Conservation (phyloP, 2,888 invertebrate genomes). For the Lamellibrachia columna region DNA sequence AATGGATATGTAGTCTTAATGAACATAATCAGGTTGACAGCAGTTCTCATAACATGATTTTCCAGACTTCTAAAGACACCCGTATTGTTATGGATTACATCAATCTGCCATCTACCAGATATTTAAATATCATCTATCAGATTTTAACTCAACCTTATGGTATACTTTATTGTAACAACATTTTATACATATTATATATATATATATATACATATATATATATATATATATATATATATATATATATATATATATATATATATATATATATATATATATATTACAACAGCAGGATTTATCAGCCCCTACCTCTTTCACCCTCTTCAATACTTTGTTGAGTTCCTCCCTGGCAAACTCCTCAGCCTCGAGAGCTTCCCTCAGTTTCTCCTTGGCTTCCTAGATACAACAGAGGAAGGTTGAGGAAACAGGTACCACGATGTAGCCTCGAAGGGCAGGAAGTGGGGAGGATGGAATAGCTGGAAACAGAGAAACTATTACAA, state of each 20-base stretch:
- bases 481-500: neutral
- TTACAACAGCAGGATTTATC: too few species aligned
- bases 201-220: too few species aligned
- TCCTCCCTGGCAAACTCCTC: constrained; percentile 57
- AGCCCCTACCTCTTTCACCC: constrained; percentile 44
- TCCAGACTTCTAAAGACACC: too few species aligned
- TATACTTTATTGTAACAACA: neutral
- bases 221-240: too few species aligned
- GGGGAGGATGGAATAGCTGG: neutral
- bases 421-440: neutral
- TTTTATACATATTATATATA: too few species aligned
- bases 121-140: neutral
- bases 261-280: too few species aligned
- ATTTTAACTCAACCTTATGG: neutral
- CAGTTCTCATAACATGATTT: too few species aligned
- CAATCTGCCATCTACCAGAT: neutral
- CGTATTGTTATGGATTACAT: too few species aligned
- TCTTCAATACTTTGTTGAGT: constrained; percentile 39
- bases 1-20: too few species aligned
- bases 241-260: too few species aligned
- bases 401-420: constrained; percentile 45
- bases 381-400: constrained; percentile 45
- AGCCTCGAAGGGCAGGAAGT: neutral
- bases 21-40: too few species aligned
- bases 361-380: constrained; percentile 53